Base-by-base conservation (phyloP, 2,113 vertebrate genomes). In the Coreoperca whiteheadi region DNA sequence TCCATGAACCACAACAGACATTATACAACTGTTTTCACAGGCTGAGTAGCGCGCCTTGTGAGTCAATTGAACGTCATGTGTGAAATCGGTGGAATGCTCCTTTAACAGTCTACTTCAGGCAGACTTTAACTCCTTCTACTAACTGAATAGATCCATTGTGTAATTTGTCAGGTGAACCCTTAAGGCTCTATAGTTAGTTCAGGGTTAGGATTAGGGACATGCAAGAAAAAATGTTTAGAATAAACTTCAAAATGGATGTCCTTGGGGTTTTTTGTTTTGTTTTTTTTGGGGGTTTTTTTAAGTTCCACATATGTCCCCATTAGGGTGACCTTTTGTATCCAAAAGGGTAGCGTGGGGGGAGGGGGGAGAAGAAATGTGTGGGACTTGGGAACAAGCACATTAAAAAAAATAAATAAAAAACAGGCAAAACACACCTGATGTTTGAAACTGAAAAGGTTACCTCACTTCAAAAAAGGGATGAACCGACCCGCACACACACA, bases 381-480 rank as follows among this genome's bases (percentile, higher is more conserved):
- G 16, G 67, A 41, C n/a, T 28, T 28, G 8, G 21, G 25, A 60
- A 53, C 1, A 32, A 0, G 1, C 9, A 51, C 23, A 46, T 11
- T 0, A 3, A 46, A 46, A 46, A 6, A 48, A 48, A 46, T 34
- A 34, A 34, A 34, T 34, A 66, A 30, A 67, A 43, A 61, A 51
- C 3, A 15, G 21, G 5, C 18, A 39, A 37, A 83, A 72, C n/a
- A 71, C 23, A 76, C 79, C 63, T 57, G 23, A 78, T 73, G 63
- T 25, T 43, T 11, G 16, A 8, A 82, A 28, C 3, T 18, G 11
- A 18, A 64, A 67, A 77, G 30, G 63, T 74, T 37, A 51, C 54
- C 63, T 77, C 23, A 30, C 70, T 72, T 89, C 51, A 78, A 85
- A 69, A n/a, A 73, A 50, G 57, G 6, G 63, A 74, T 30, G 70